These are phyloP conservation scores for Eupelmus urozonus DNA, from an alignment of 2,888 invertebrate genomes.

Conservation along the genomic window DNA sequence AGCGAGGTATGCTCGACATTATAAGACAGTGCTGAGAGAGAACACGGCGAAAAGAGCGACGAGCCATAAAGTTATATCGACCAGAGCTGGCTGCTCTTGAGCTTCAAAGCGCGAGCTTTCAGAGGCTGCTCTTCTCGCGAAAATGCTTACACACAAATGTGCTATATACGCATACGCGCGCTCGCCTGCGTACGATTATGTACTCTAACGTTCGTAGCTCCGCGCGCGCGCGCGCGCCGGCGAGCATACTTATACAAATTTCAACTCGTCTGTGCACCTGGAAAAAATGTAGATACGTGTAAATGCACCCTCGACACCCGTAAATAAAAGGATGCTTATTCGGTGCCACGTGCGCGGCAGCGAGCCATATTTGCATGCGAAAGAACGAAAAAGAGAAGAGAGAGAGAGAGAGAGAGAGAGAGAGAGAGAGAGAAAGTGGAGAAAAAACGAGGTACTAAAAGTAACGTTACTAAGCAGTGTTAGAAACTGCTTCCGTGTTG, in stretches of 20 bases:
- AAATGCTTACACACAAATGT: slow-evolving; percentile 4
- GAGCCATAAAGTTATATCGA: slow-evolving; percentile 49
- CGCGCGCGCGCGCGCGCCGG: not conserved
- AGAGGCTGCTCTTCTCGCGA: not conserved
- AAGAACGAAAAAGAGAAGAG: not conserved
- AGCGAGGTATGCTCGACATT: not conserved
- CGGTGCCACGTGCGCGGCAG: slow-evolving; percentile 1
- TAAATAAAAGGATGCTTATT: slow-evolving; percentile 41
- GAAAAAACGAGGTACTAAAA: slow-evolving; percentile 20
- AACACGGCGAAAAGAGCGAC: slow-evolving; percentile 4
- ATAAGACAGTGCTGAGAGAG: not conserved
- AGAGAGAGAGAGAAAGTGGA: not conserved
- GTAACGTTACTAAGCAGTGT: slow-evolving; percentile 7
- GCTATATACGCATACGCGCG: too few relatives aligned
- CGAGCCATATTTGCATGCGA: not conserved
- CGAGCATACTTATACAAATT: not conserved
- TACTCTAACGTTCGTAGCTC: too few relatives aligned
- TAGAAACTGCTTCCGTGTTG: slow-evolving; percentile 3
- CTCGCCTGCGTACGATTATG: too few relatives aligned
- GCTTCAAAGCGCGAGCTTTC: too few relatives aligned
- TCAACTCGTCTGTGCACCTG: too few relatives aligned
- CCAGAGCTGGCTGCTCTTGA: not conserved
- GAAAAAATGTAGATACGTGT: not conserved
- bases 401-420: not conserved
- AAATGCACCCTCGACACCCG: not conserved